A percentile compares a stretch with the other conserved stretches of the same genome.
Evolutionary conservation across 2,888 invertebrate species (phyloP).

Genomic region (Caenorhabditis sp.): DNA sequence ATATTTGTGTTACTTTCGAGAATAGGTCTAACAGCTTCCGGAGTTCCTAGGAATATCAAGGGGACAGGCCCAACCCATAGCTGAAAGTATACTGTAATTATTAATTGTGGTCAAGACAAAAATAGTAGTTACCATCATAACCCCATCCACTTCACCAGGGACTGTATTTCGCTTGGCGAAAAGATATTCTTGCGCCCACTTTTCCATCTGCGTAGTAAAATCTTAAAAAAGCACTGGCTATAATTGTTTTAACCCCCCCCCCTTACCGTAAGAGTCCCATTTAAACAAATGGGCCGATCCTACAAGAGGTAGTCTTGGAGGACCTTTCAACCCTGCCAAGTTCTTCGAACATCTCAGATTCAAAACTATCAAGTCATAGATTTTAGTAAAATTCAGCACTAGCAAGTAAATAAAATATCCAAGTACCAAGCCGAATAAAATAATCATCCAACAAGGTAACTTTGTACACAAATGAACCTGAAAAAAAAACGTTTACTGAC

Average conservation of each 20-base stretch:
- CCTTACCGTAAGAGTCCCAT: slow-evolving; percentile 40
- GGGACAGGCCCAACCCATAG: slow-evolving; percentile 55
- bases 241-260: neutral
- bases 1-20: slow-evolving; percentile 59
- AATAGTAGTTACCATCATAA: slow-evolving; percentile 21
- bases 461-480: too few relatives aligned
- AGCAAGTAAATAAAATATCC: slow-evolving; percentile 25
- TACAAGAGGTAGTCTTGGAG: slow-evolving; percentile 49
- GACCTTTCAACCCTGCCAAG: slow-evolving; percentile 38
- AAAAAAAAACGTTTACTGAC: too few relatives aligned
- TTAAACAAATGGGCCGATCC: slow-evolving; percentile 56
- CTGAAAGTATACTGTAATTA: too few relatives aligned
- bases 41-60: slow-evolving; percentile 41
- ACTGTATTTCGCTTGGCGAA: slow-evolving; percentile 19
- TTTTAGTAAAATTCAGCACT: slow-evolving; percentile 15
- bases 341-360: slow-evolving; percentile 28
- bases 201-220: slow-evolving; percentile 47
- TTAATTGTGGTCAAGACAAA: too few relatives aligned
- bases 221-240: too few relatives aligned
- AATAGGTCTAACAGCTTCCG: slow-evolving; percentile 45
- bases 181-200: slow-evolving; percentile 42
- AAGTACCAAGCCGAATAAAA: slow-evolving; percentile 17
- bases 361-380: slow-evolving; percentile 18
- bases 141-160: slow-evolving; percentile 26
- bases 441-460: slow-evolving; percentile 12